A percentile compares a stretch with the other conserved stretches of the same genome.
phyloP scores from a whole-genome alignment of 2,888 invertebrate species.

The Dexiosoma caninum region DNA sequence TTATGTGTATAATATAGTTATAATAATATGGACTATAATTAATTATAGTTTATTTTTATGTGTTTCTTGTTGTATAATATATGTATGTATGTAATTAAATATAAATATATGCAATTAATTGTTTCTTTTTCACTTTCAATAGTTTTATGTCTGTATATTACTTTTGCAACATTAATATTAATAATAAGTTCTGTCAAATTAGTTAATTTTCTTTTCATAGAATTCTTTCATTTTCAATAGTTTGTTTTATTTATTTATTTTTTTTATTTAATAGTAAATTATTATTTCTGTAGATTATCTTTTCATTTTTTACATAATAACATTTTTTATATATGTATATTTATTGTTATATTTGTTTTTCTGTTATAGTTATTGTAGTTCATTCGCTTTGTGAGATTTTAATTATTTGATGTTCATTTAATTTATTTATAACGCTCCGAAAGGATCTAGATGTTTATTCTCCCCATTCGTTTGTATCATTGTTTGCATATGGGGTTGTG shows the following conservation, averaged over 20 bases:
- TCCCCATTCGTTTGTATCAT: conserved; percentile 70
- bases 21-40: conserved; percentile 47
- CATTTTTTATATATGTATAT: too few relatives aligned
- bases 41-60: conserved; percentile 44
- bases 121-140: conserved; percentile 18
- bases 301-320: too few relatives aligned
- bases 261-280: conserved; percentile 22
- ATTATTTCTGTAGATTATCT: conserved; percentile 16
- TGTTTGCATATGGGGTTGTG: conserved; percentile 69
- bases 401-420: conserved; percentile 7
- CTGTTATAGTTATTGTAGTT: conserved; percentile 26
- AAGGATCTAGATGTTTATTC: conserved; percentile 80
- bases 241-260: not conserved
- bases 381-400: conserved; percentile 32
- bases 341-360: conserved; percentile 33
- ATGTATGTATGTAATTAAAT: conserved; percentile 43
- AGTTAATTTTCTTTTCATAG: conserved; percentile 5
- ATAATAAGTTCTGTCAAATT: not conserved
- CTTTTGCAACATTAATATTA: conserved; percentile 29
- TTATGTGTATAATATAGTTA: conserved; percentile 27
- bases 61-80: conserved; percentile 39
- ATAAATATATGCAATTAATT: conserved; percentile 54
- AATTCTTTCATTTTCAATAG: conserved; percentile 47
- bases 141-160: conserved; percentile 31
- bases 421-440: conserved; percentile 78